Evolutionary conservation across 2,797 vertebrate species (phyloP).

Genomic region (Allobates femoralis): DNA sequence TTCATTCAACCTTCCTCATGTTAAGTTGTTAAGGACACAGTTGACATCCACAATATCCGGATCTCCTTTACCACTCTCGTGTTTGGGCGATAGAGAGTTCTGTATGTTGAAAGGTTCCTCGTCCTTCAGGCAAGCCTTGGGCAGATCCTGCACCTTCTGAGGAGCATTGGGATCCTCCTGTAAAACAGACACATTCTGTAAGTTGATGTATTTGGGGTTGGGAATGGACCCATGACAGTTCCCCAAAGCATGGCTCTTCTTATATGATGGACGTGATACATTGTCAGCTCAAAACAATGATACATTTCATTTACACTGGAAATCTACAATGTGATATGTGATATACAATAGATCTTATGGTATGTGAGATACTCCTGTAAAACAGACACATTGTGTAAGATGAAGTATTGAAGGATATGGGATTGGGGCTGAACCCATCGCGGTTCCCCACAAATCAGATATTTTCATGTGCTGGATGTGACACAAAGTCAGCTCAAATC

Average conservation of each 20-base stretch:
- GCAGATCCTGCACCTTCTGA: slow-evolving; percentile 94
- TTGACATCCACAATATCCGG: slow-evolving; percentile 88
- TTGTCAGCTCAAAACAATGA: too few relatives aligned
- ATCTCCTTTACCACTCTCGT: slow-evolving; percentile 88
- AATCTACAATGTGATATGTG: too few relatives aligned
- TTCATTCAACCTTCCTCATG: slow-evolving; percentile 73
- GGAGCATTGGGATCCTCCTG: slow-evolving; percentile 86
- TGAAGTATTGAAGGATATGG: neutral
- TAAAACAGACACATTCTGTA: slow-evolving; percentile 67
- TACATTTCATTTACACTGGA: too few relatives aligned
- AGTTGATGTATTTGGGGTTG: neutral
- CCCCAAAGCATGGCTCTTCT: too few relatives aligned
- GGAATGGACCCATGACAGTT: neutral
- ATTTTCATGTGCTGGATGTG: neutral
- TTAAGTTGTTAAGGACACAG: slow-evolving; percentile 97
- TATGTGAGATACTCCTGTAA: slow-evolving; percentile 84
- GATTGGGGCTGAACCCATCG: neutral
- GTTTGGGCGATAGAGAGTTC: slow-evolving; percentile 93
- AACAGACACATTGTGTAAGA: slow-evolving; percentile 61
- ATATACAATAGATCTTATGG: too few relatives aligned
- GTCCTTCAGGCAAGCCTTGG: slow-evolving; percentile 90
- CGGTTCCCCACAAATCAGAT: neutral
- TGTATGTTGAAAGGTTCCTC: slow-evolving; percentile 95
- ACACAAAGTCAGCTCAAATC: neutral
- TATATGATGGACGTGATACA: too few relatives aligned